Evolutionary conservation across 2,113 vertebrate species (phyloP).

Genomic region (Sorex araneus): DNA sequence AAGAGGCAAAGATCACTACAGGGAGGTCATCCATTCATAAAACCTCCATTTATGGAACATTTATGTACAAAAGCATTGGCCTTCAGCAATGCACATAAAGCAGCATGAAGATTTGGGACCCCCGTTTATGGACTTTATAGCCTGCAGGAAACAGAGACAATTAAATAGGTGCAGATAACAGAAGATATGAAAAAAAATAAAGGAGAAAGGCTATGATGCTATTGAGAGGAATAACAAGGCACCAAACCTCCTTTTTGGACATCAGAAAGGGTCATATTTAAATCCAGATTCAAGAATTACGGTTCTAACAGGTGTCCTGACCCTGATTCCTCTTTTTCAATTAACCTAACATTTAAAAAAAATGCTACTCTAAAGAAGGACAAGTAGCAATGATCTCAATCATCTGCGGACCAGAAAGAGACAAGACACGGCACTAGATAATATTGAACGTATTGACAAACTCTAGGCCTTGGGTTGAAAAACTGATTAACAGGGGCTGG

Average conservation of each 20-base stretch:
- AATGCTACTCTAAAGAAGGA: too few relatives aligned
- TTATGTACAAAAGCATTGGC: neutral
- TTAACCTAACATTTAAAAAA: neutral
- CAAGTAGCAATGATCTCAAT: too few relatives aligned
- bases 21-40: neutral
- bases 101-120: neutral
- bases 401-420: too few relatives aligned
- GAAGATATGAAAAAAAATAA: neutral
- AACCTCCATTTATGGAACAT: neutral
- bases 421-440: too few relatives aligned
- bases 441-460: too few relatives aligned
- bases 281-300: neutral
- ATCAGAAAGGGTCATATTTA: neutral
- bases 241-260: neutral
- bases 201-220: fast-evolving
- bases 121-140: neutral
- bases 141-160: neutral
- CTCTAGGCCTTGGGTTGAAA: too few relatives aligned
- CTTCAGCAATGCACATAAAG: neutral
- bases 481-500: too few relatives aligned
- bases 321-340: neutral
- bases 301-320: neutral
- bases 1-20: neutral
- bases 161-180: neutral
- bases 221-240: neutral